Conservation (phyloP, 2,888 invertebrate species). For the Dryadula phaetusa region DNA sequence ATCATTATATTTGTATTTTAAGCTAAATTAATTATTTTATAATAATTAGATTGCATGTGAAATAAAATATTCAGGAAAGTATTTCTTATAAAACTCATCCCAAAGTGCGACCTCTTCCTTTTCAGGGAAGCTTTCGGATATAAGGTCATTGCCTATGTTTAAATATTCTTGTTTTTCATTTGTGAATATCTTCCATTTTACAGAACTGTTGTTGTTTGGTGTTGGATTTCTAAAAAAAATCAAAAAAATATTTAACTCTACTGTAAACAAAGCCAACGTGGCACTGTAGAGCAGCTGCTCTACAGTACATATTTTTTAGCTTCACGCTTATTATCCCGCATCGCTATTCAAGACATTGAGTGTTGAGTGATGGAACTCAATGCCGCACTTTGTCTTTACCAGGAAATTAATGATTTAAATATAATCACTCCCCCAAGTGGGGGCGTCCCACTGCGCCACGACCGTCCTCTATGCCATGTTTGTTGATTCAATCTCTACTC, state of each 20-base stretch:
- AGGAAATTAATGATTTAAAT: too few species aligned
- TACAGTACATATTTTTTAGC: too few species aligned
- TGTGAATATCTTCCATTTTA: slow-evolving; percentile 56
- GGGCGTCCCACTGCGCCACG: too few species aligned
- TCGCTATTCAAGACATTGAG: too few species aligned
- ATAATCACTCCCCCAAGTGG: too few species aligned
- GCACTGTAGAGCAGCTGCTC: neutral
- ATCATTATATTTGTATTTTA: too few species aligned
- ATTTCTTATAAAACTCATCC: slow-evolving; percentile 42
- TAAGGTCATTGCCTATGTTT: slow-evolving; percentile 56
- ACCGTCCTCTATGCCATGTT: too few species aligned
- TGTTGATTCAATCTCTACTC: too few species aligned
- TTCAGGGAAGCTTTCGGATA: slow-evolving; percentile 49
- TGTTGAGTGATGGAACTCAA: too few species aligned
- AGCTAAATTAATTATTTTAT: too few species aligned
- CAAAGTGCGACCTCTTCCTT: slow-evolving; percentile 56
- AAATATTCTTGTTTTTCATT: slow-evolving; percentile 54
- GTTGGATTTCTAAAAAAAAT: slow-evolving; percentile 59
- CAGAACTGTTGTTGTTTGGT: slow-evolving; percentile 52
- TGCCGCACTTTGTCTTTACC: too few species aligned
- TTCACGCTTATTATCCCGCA: too few species aligned
- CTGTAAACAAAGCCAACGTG: neutral
- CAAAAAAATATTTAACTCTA: neutral
- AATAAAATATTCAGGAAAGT: slow-evolving; percentile 17
- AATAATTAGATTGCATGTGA: neutral